Evolutionary conservation across 2,113 vertebrate genomes (phyloP).

Genomic region (Physeter macrocephalus): DNA sequence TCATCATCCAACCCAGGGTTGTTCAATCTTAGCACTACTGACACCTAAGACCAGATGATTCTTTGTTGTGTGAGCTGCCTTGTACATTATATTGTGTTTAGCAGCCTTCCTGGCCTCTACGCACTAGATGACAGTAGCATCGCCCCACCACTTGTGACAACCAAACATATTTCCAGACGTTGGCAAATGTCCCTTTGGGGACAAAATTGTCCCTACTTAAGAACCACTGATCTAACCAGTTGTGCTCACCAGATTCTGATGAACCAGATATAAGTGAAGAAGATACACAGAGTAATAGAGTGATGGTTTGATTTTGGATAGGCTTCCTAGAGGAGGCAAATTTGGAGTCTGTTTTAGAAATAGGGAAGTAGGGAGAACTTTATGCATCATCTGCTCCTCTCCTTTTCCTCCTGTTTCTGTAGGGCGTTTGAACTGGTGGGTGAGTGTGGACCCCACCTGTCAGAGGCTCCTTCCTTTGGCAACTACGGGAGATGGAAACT

Average conservation of each 20-base stretch:
- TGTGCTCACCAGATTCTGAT: not conserved
- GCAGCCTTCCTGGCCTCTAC: not conserved
- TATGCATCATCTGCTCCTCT: not conserved
- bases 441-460: constrained; percentile 89
- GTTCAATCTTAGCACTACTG: not conserved
- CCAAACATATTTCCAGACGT: not conserved
- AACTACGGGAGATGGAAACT: constrained; percentile 96
- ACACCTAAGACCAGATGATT: not conserved
- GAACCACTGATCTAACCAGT: not conserved
- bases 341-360: not conserved
- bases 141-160: not conserved
- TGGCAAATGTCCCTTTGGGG: not conserved
- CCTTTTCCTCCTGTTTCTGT: not conserved
- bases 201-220: not conserved
- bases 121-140: not conserved
- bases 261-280: not conserved
- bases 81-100: not conserved
- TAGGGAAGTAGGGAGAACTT: not conserved
- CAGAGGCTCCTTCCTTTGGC: constrained; percentile 93
- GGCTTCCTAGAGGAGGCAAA: not conserved
- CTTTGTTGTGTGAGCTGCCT: not conserved
- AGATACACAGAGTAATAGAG: not conserved
- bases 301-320: not conserved
- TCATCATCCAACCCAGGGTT: not conserved
- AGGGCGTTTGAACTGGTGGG: constrained; percentile 99